Evolutionary conservation across 2,113 vertebrate species (phyloP), one percentile per base, ranked within the genome.

Genomic region (Ginglymostoma cirratum): DNA sequence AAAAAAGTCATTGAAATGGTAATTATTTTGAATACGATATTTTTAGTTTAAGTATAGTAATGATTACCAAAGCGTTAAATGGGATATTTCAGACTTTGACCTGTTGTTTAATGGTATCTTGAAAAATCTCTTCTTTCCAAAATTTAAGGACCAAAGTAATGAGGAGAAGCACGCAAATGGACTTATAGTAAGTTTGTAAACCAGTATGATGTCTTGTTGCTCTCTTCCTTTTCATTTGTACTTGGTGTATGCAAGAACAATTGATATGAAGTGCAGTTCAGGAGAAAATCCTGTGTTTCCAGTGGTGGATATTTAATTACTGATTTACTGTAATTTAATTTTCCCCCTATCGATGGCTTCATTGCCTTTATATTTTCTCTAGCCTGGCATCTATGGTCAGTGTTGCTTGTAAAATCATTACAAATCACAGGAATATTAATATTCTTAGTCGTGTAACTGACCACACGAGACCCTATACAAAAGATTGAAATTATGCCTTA

Each of bases 61-160:
- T 70, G 48, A 61, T 85, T 66, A 83, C 95, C 24, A 61, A 30
- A 69, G 19, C 80, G 21, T 66, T 78, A 70, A 96, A 85, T 72
- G 86, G 76, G 80, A 55, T 66, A 89, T 89, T 85, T 85, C 80
- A 70, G 48, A 86, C 52, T 85, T 87, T 95, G 67, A 67, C 14
- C 69, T 66, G 89, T 95, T 95, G 93, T 95, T 95, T 95, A 95
- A 95, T 34, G 69, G 94, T 72, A 72, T 95, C 94, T 95, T 95
- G 94, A 98, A 98, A 98, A 97, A 99, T 98, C 94, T 98, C 98
- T 98, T 98, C 98, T 98, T 98, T 96, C 98, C 96, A 97, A 98
- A 98, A 98, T 98, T 98, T 98, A 99, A 99, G 99, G 99, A 99
- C 98, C 99, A 99, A 98, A 99, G 98, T 99, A 99, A 99, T 98